Conservation (phyloP, 2,888 invertebrate genomes). For the Alcis repandata region DNA sequence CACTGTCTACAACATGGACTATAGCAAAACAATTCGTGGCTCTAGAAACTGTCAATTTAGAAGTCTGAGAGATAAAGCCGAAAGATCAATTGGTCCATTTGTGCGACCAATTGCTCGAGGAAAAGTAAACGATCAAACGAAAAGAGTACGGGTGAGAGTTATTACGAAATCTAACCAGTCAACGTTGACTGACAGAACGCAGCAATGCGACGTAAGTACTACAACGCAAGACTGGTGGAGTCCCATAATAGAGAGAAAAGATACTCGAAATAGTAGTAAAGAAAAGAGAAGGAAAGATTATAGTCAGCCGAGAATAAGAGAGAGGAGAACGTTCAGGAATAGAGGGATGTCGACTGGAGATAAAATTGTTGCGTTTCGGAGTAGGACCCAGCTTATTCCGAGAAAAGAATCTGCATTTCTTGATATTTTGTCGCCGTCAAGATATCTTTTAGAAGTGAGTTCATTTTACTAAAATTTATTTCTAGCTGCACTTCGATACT, state of each 20-base stretch:
- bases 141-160: constrained; percentile 30
- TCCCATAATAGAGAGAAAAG: constrained; percentile 64
- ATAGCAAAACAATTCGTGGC: background rate
- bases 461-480: background rate
- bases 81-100: background rate
- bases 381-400: constrained; percentile 65
- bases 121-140: background rate
- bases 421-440: constrained; percentile 65
- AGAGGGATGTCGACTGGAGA: constrained; percentile 52
- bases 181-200: constrained; percentile 55
- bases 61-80: background rate
- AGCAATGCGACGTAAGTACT: constrained; percentile 61
- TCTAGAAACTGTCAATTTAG: background rate
- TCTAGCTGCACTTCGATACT: too few relatives aligned
- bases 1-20: constrained; percentile 57
- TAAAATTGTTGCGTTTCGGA: constrained; percentile 64
- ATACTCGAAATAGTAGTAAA: constrained; percentile 12
- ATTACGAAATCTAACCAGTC: constrained; percentile 60
- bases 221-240: constrained; percentile 74
- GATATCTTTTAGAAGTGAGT: constrained; percentile 71
- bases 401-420: constrained; percentile 32
- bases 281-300: constrained; percentile 25
- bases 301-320: constrained; percentile 9
- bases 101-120: background rate
- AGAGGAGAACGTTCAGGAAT: constrained; percentile 37